Evolutionary conservation across 2,888 invertebrate species (phyloP).

Genomic region (Xestia ashworthii): DNA sequence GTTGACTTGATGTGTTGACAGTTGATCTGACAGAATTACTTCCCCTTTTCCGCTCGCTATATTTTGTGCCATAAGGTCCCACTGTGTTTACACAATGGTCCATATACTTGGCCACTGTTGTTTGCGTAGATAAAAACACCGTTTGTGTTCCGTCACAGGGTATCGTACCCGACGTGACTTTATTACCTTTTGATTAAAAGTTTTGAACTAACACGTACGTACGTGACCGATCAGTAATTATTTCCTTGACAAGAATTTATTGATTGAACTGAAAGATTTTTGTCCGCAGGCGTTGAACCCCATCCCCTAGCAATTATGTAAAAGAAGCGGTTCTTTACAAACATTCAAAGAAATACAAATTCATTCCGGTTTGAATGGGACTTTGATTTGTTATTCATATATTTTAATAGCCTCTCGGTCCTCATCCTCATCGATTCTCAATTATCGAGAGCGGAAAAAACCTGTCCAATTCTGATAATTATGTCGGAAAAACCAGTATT

Average conservation of each 20-base stretch:
- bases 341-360: conserved; percentile 32
- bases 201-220: background rate
- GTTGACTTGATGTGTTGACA: conserved; percentile 50
- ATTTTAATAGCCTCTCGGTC: conserved; percentile 51
- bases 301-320: conserved; percentile 32
- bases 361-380: conserved; percentile 40
- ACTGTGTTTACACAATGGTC: conserved; percentile 22
- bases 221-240: background rate
- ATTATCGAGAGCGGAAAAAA: conserved; percentile 20
- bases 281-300: conserved; percentile 6
- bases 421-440: conserved; percentile 20
- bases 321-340: conserved; percentile 38
- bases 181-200: background rate
- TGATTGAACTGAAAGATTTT: conserved; percentile 34
- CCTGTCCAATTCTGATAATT: conserved; percentile 27
- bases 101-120: background rate
- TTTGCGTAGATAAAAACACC: background rate
- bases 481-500: conserved; percentile 13
- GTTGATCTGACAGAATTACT: conserved; percentile 49
- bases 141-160: background rate
- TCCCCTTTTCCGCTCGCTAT: conserved; percentile 33
- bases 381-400: conserved; percentile 57
- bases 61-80: conserved; percentile 14
- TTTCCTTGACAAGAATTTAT: background rate
- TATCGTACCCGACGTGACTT: background rate